These are phyloP conservation scores for Xestia rhomboidea DNA, from an alignment of 2,888 invertebrate genomes.

Conservation along the genomic window DNA sequence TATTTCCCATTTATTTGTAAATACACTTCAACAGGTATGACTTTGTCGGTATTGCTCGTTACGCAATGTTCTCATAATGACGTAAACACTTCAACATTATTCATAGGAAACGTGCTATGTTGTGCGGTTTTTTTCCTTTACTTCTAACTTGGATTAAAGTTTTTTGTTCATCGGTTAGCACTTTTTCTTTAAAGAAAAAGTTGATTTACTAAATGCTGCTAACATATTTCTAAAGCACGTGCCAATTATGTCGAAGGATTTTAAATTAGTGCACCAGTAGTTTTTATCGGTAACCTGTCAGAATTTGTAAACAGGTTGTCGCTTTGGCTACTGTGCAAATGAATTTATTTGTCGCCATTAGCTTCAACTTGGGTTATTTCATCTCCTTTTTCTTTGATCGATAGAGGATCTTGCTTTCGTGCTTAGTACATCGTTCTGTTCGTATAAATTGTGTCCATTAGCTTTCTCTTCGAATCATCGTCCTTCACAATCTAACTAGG, in stretches of 20 bases:
- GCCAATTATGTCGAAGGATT: conserved; percentile 52
- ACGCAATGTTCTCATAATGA: conserved; percentile 61
- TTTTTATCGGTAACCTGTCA: conserved; percentile 50
- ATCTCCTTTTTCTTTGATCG: conserved; percentile 13
- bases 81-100: conserved; percentile 56
- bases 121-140: conserved; percentile 56
- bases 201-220: conserved; percentile 49
- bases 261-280: conserved; percentile 50
- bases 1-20: conserved; percentile 52
- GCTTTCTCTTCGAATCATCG: conserved; percentile 26
- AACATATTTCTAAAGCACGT: conserved; percentile 52
- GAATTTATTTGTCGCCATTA: conserved; percentile 34
- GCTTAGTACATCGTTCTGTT: conserved; percentile 1
- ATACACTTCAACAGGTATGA: conserved; percentile 36
- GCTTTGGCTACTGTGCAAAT: conserved; percentile 41
- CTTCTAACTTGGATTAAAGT: conserved; percentile 34
- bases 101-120: conserved; percentile 54
- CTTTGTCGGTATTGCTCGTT: conserved; percentile 56
- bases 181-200: conserved; percentile 53
- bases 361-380: conserved; percentile 15
- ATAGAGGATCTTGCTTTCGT: conserved; percentile 15
- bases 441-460: conserved; percentile 18
- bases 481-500: conserved; percentile 53
- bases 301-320: conserved; percentile 39
- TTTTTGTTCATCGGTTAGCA: conserved; percentile 39